Conservation (phyloP, 2,797 vertebrate genomes). For the Parotocinclus haroldoi region DNA sequence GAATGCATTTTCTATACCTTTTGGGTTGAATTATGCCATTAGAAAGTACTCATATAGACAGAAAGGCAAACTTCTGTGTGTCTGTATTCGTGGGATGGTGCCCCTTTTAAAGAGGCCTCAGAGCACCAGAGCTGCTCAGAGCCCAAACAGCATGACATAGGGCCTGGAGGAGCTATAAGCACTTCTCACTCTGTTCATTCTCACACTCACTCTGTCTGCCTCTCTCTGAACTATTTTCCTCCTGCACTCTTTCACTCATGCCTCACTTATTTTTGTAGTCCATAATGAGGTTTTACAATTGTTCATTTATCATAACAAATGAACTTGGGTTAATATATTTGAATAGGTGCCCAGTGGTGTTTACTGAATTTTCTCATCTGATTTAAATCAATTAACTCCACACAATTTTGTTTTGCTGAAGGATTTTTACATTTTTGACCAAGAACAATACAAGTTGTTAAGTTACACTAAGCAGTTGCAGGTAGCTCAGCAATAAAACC, state of each 20-base stretch:
- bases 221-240: slow-evolving; percentile 17
- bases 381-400: slow-evolving; percentile 3
- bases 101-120: slow-evolving; percentile 20
- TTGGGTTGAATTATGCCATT: too few species aligned
- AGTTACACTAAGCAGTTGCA: background rate
- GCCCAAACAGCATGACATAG: slow-evolving; percentile 27
- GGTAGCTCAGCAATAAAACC: slow-evolving; percentile 19
- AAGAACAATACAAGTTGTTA: background rate
- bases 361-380: slow-evolving; percentile 26
- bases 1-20: too few species aligned
- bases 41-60: too few species aligned
- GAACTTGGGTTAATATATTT: slow-evolving; percentile 33
- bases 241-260: slow-evolving; percentile 17
- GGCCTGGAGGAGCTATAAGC: slow-evolving; percentile 35
- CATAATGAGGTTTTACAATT: slow-evolving; percentile 35
- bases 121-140: slow-evolving; percentile 21
- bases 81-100: too few species aligned
- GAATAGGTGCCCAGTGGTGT: slow-evolving; percentile 22
- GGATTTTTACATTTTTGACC: background rate
- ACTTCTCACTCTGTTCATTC: slow-evolving; percentile 2
- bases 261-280: slow-evolving; percentile 35
- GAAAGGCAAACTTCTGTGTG: too few species aligned
- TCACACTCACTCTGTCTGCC: slow-evolving; percentile 4
- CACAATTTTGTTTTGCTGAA: background rate
- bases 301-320: slow-evolving; percentile 44